Base-by-base conservation (phyloP, 2,888 invertebrate genomes). In the Arctia plantaginis region DNA sequence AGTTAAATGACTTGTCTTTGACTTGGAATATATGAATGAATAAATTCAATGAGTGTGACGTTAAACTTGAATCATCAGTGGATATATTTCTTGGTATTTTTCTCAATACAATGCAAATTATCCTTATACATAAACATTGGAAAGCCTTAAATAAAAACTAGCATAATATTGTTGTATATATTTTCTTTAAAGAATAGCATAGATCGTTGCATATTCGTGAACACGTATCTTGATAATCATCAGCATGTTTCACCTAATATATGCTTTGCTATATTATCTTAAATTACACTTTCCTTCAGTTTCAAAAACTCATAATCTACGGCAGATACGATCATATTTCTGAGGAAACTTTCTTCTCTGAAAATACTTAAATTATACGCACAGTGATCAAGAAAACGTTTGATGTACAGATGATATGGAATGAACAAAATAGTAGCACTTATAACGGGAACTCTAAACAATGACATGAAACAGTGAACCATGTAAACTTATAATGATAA, bases 361-460 rank as follows among this genome's bases (percentile, higher is more conserved):
- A 23, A 64, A 33, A 69, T 30, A 18, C 64, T 20, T 30, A 66
- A 64, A 73, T 71, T 65, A 65, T 75, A 69, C 72, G 70, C 62
- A 66, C 70, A 65, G 68, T 71, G 23, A 65, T 74, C 51, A 67
- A 74, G 66, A 74, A 69, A 73, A 39, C 69, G 64, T 68, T 77
- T 67, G 66, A 71, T 72, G 55, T 44, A 59, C 69, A 73, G 73
- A 75, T 75, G 18, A 69, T 66, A 70, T 66, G 67, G 33, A 70
- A 51, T 72, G 70, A 73, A 47, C 35, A 73, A 72, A 76, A 67
- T 73, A 77, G 73, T 80, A 80, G 80, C 79, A 77, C 81, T 81
- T 82, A 84, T 75, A 85, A 82, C 85, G 78, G 86, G 76, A 82
- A 78, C 72, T 85, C 80, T 80, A 83, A 89, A 90, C 87, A 89